Conservation (phyloP, 2,888 invertebrate genomes). For the Keiferia lycopersicella region DNA sequence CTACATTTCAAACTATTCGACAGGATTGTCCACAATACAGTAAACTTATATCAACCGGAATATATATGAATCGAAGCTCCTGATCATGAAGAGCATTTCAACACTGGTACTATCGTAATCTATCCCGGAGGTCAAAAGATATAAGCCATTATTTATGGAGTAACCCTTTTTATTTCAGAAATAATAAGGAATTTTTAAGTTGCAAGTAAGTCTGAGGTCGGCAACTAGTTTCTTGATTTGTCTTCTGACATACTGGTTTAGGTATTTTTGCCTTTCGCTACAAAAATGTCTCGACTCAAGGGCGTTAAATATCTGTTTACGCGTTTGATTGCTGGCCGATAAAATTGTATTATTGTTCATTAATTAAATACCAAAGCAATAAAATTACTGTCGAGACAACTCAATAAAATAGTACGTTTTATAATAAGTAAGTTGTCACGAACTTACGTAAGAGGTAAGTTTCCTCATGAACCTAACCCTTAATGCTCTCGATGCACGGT, state of each 20-base stretch:
- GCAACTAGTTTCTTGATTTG: constrained; percentile 23
- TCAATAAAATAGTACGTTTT: not conserved
- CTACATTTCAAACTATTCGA: no score
- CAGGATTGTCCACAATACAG: no score
- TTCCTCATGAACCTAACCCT: not conserved
- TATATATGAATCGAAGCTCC: no score
- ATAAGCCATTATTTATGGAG: no score
- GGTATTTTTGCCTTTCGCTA: constrained; percentile 43
- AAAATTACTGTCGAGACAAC: constrained; percentile 30
- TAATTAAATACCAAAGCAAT: constrained; percentile 26
- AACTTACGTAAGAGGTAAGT: no score
- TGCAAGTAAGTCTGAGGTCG: constrained; percentile 27
- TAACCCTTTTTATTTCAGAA: no score
- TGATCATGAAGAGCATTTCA: no score
- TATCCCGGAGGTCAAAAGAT: no score
- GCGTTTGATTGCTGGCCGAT: constrained; percentile 25
- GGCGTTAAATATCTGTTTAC: constrained; percentile 33
- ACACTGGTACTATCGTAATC: no score
- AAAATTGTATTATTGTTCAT: constrained; percentile 27
- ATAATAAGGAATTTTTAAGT: not conserved
- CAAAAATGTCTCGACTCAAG: constrained; percentile 45
- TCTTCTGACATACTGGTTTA: constrained; percentile 24
- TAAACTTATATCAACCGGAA: no score
- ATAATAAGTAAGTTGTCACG: not conserved
- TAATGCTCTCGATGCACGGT: no score